phyloP scores from a whole-genome alignment of 2,888 invertebrate genomes.

The Cataglyphis altisquamis region DNA sequence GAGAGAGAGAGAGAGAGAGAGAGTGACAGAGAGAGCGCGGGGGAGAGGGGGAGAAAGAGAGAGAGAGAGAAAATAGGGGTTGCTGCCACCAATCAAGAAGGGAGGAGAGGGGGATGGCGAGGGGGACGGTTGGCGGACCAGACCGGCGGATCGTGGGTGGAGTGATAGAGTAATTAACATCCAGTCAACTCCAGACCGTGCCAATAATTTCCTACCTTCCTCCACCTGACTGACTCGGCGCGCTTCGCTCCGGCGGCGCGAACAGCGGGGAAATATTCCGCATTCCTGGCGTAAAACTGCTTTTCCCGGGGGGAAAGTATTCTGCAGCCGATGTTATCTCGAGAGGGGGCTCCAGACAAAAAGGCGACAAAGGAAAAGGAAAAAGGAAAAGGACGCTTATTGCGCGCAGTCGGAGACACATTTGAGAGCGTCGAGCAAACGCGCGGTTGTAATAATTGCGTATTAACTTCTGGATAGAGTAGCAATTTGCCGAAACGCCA shows the following conservation, averaged over 20 bases:
- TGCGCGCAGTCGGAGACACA: constrained; percentile 1
- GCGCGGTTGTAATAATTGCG: constrained; percentile 27
- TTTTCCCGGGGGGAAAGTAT: constrained; percentile 24
- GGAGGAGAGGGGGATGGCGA: constrained; percentile 9
- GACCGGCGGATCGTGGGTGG: constrained; percentile 55
- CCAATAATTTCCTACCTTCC: constrained; percentile 79
- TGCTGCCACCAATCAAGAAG: constrained; percentile 22
- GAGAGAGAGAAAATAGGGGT: constrained; percentile 34
- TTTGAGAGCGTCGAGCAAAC: neutral
- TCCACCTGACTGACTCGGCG: constrained; percentile 60
- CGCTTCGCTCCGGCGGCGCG: constrained; percentile 51
- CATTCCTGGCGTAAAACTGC: constrained; percentile 39
- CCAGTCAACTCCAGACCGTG: constrained; percentile 80
- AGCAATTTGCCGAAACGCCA: neutral
- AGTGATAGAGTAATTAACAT: constrained; percentile 82
- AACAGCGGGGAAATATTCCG: constrained; percentile 40
- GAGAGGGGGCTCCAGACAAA: constrained; percentile 2
- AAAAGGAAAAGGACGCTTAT: constrained; percentile 28
- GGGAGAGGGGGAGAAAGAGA: constrained; percentile 30
- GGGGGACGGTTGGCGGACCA: neutral
- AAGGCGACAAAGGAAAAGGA: neutral
- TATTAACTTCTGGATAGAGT: constrained; percentile 28
- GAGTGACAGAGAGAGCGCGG: constrained; percentile 12
- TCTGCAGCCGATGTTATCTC: constrained; percentile 26
- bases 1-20: too few relatives aligned